Percentiles rank a stretch among this genome's conserved stretches.
Conservation (phyloP, 2,797 vertebrate genomes). For the Oceanodroma leucorhoa region DNA sequence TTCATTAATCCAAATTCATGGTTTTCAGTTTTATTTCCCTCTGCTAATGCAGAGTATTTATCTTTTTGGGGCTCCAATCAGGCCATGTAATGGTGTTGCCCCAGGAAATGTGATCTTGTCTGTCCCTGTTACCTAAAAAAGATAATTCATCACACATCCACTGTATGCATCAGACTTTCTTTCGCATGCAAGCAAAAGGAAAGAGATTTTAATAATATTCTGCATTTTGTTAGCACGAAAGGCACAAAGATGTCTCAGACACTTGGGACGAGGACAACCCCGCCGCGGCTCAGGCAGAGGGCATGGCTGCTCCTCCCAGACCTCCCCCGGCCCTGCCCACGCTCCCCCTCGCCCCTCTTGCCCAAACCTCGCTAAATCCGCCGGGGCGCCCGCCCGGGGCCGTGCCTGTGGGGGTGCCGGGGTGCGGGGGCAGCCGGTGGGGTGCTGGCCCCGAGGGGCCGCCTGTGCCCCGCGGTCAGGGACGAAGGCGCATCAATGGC, state of each 20-base stretch:
- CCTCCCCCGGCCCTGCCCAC: background rate
- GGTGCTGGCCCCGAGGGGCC: background rate
- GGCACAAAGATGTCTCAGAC: background rate
- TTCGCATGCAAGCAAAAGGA: too few species aligned
- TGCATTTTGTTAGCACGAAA: background rate
- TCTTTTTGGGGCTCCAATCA: background rate
- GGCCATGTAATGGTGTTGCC: rapidly evolving
- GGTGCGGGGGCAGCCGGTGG: background rate
- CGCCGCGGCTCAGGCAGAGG: rapidly evolving
- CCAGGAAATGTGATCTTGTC: background rate
- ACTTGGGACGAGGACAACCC: background rate
- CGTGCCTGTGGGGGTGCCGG: background rate
- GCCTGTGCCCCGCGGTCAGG: background rate
- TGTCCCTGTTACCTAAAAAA: background rate
- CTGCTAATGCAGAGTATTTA: background rate
- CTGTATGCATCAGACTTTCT: background rate
- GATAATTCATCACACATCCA: background rate
- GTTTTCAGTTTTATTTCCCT: background rate
- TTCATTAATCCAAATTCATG: background rate
- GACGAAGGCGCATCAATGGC: rapidly evolving
- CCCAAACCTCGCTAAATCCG: background rate
- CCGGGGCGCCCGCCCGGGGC: background rate
- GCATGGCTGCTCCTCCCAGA: background rate
- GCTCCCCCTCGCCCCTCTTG: rapidly evolving
- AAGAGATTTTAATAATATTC: background rate